phyloP scores from a whole-genome alignment of 2,797 vertebrate genomes.

The Spinus olivaceus region DNA sequence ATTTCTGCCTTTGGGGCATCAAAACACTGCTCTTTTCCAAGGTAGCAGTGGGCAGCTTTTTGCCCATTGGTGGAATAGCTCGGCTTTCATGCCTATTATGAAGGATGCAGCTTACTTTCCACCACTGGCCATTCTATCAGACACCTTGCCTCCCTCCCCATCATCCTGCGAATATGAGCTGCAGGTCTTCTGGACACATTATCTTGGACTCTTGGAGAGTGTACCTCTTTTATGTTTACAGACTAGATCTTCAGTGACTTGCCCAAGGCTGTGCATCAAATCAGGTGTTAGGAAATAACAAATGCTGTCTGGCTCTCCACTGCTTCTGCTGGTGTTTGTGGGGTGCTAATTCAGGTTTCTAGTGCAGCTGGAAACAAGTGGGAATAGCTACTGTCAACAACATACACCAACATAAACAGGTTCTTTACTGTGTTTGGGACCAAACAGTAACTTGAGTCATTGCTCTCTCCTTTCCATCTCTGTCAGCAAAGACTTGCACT shows the following conservation, averaged over 20 bases:
- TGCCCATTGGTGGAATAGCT: neutral
- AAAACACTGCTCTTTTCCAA: neutral
- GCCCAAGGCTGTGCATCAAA: neutral
- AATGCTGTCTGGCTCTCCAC: neutral
- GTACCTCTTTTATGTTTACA: neutral
- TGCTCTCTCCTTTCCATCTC: neutral
- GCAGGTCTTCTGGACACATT: neutral
- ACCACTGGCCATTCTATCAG: neutral
- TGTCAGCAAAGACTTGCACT: neutral
- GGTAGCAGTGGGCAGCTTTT: neutral
- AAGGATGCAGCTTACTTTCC: neutral
- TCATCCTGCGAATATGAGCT: neutral
- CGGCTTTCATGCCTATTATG: neutral
- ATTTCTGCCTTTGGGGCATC: neutral
- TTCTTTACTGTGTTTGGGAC: neutral
- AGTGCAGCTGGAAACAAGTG: neutral
- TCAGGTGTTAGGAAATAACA: neutral
- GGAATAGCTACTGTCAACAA: neutral
- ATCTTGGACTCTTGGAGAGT: neutral
- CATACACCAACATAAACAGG: neutral
- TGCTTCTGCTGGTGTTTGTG: neutral
- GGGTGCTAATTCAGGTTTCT: neutral
- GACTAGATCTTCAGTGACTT: neutral
- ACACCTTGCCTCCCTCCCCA: neutral
- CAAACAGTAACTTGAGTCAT: neutral